Conservation (phyloP, 2,113 vertebrate genomes). For the Stegostoma tigrinum region DNA sequence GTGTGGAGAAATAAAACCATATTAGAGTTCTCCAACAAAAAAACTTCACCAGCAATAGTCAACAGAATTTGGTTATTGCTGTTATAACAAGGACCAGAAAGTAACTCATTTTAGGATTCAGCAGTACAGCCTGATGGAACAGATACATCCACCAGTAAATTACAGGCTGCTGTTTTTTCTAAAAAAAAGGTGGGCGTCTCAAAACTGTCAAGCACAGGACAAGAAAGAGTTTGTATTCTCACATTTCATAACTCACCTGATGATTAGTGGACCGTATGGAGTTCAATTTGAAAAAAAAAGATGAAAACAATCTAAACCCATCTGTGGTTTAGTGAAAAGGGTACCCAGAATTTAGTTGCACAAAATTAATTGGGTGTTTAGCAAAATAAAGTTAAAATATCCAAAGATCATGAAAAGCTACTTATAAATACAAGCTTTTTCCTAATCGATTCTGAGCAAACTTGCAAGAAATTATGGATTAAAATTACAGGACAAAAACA, state of each 20-base stretch:
- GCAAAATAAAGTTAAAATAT: neutral
- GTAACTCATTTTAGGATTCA: neutral
- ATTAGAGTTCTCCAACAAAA: neutral
- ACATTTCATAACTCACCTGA: neutral
- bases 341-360: neutral
- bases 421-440: neutral
- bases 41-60: neutral
- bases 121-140: neutral
- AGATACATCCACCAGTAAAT: neutral
- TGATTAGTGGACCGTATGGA: too few relatives aligned
- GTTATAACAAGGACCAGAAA: neutral
- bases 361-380: neutral
- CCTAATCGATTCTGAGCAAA: neutral
- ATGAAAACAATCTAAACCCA: neutral
- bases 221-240: neutral
- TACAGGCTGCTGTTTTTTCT: neutral
- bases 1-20: slow-evolving; percentile 39
- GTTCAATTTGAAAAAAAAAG: neutral
- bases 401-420: neutral
- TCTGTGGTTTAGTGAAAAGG: neutral
- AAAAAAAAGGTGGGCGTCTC: neutral
- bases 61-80: neutral
- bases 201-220: neutral
- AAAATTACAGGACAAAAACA: neutral
- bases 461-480: neutral